phyloP scores from a whole-genome alignment of 92 coral and sea anemone species.

The Actinernus sp. region DNA sequence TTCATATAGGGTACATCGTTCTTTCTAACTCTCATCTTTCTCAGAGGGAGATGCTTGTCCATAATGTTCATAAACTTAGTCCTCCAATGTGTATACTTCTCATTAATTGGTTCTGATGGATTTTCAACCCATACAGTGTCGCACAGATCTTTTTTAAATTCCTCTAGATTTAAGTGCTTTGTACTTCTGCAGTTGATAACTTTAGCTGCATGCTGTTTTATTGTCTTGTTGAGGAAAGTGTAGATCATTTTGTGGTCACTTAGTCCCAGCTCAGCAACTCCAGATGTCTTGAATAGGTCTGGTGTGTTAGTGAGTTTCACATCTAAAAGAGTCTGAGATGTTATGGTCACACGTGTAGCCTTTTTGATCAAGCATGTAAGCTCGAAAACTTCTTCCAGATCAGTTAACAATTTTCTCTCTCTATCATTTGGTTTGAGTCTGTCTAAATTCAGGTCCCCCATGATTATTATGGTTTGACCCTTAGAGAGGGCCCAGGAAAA shows the following conservation, averaged over 20 bases:
- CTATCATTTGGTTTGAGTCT: no score
- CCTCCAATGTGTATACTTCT: not conserved
- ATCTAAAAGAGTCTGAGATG: not conserved
- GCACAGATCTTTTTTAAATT: not conserved
- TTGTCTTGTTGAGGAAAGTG: not conserved
- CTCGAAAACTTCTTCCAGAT: no score
- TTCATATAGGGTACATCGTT: constrained; percentile 51
- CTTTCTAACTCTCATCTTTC: constrained; percentile 41
- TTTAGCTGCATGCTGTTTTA: not conserved
- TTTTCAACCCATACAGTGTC: not conserved
- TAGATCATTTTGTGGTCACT: not conserved
- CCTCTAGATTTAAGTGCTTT: not conserved
- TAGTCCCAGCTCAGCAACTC: not conserved
- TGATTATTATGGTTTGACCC: not conserved
- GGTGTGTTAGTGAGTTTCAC: not conserved
- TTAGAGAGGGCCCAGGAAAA: not conserved
- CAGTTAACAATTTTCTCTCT: no score
- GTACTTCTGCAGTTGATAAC: not conserved
- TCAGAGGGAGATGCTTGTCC: not conserved
- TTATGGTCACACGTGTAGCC: no score
- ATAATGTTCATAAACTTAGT: not conserved
- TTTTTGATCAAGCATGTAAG: no score
- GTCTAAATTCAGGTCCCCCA: not conserved
- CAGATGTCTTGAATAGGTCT: not conserved
- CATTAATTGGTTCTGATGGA: not conserved